Base-by-base conservation (phyloP, 2,888 invertebrate genomes). In the Erpobdella octoculata region DNA sequence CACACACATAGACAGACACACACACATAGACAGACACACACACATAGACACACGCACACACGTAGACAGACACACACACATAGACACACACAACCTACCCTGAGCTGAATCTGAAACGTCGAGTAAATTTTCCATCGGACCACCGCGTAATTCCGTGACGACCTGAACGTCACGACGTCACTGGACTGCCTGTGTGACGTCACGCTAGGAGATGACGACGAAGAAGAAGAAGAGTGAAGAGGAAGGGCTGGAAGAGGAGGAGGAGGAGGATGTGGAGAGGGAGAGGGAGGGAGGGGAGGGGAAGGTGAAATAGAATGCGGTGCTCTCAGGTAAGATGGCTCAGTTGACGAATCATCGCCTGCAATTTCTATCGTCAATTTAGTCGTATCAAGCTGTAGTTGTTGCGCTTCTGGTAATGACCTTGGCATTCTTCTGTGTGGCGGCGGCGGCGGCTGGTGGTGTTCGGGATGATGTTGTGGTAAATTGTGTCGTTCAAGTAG, bases 261-360 rank as follows among this genome's bases (percentile, higher is more conserved):
- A 41, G n/a, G 46, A 41, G 12, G 46, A 41, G 12, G 46, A 41
- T 41, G 46, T n/a, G 12, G 12, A 41, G n/a, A n/a, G n/a, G n/a
- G 46, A 41, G n/a, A n/a, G n/a, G n/a, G 46, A 41, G 46, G 46
- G n/a, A 41, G n/a, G n/a, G 46, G n/a, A 41, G 46, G n/a, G n/a
- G 46, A 41, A 41, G n/a, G n/a, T 41, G n/a, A n/a, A 41, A n/a
- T 12, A 41, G 46, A 41, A 41, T 15, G n/a, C 46, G n/a, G n/a
- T n/a, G n/a, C 12, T 41, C 12, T 15, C 46, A 41, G 12, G n/a
- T n/a, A 41, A 41, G n/a, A 12, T 15, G n/a, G 46, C 46, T 15
- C 12, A 41, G 12, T 15, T 15, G n/a, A 12, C 46, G 46, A 41
- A 12, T n/a, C 12, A 41, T n/a, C n/a, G n/a, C n/a, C 33, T 9